Evolutionary conservation across 2,797 vertebrate species (phyloP).

Genomic region (Antrozous pallidus): DNA sequence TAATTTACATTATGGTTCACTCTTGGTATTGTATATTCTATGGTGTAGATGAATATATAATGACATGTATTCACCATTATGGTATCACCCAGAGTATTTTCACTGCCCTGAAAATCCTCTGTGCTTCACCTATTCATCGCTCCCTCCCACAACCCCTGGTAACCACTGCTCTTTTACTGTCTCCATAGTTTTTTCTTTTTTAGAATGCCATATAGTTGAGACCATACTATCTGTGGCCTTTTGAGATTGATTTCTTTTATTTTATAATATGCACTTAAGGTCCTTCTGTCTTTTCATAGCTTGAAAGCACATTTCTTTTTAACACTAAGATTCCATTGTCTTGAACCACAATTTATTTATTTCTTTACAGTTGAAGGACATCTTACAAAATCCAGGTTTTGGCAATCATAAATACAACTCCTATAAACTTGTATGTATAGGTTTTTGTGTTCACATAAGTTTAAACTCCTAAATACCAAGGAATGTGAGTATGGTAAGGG

Average conservation of each 20-base stretch:
- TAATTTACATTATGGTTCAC: background rate
- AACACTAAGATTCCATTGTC: background rate
- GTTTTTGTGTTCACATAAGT: background rate
- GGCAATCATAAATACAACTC: background rate
- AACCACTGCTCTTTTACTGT: background rate
- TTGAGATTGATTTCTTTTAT: too few relatives aligned
- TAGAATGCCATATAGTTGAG: background rate
- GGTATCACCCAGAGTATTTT: background rate
- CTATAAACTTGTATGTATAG: background rate
- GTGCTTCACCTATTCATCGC: background rate
- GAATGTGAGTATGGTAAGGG: background rate
- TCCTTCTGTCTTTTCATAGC: background rate
- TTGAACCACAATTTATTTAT: background rate
- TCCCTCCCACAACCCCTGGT: background rate
- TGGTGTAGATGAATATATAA: background rate
- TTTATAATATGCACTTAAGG: background rate
- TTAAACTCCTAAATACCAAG: background rate
- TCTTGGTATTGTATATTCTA: background rate
- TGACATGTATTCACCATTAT: background rate
- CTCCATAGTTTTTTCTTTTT: background rate
- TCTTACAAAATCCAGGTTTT: background rate
- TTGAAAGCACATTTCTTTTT: background rate
- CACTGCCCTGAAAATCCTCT: background rate
- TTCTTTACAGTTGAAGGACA: background rate
- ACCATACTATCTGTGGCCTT: background rate